phyloP scores from a whole-genome alignment of 2,888 invertebrate species.

The Keiferia lycopersicella region DNA sequence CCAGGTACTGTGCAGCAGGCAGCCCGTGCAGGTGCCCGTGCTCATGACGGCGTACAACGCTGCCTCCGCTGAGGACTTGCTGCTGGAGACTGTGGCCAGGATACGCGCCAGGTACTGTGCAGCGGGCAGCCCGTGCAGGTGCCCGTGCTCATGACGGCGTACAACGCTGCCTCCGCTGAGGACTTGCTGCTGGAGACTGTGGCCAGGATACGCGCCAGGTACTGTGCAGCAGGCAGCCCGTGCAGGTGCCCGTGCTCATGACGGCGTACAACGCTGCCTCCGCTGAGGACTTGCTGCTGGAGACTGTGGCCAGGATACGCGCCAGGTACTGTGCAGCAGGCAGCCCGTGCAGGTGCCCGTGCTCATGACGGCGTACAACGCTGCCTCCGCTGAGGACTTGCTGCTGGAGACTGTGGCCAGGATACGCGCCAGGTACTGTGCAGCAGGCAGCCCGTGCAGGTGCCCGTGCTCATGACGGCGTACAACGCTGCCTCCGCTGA shows the following conservation, averaged over 20 bases:
- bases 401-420: conserved; percentile 89
- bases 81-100: too few relatives aligned
- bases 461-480: conserved; percentile 94
- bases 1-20: too few relatives aligned
- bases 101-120: conserved; percentile 63
- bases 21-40: not conserved
- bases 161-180: conserved; percentile 85
- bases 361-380: conserved; percentile 90
- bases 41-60: too few relatives aligned
- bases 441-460: conserved; percentile 74
- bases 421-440: conserved; percentile 84
- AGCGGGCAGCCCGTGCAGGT: conserved; percentile 75
- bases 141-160: conserved; percentile 92
- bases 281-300: conserved; percentile 89
- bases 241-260: conserved; percentile 89
- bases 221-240: conserved; percentile 80
- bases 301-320: conserved; percentile 89
- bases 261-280: conserved; percentile 89
- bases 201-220: conserved; percentile 91
- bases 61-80: too few relatives aligned
- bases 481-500: conserved; percentile 86
- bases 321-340: conserved; percentile 86
- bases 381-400: conserved; percentile 88
- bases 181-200: conserved; percentile 92
- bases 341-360: conserved; percentile 84